A percentile compares a stretch with the other conserved stretches of the same genome.
phyloP scores from a whole-genome alignment of 2,113 vertebrate genomes.

The Centropristis striata region DNA sequence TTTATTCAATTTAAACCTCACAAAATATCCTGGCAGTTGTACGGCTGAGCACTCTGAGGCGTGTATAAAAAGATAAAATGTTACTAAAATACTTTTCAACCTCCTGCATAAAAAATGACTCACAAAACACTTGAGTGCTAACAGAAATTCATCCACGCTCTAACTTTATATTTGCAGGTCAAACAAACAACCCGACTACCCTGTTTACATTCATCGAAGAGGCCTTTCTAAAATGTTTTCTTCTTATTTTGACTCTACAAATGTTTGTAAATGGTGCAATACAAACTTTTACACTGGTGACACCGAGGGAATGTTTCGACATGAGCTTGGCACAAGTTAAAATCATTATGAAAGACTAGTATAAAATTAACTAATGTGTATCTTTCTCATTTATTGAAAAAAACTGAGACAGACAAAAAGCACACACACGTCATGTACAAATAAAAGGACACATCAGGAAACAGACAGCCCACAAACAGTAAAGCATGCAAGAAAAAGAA shows the following conservation, averaged over 20 bases:
- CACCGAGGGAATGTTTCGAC: slow-evolving; percentile 11
- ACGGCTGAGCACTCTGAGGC: slow-evolving; percentile 6
- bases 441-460: slow-evolving; percentile 15
- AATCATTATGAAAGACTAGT: slow-evolving; percentile 25
- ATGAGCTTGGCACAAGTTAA: not conserved
- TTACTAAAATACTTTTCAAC: not conserved
- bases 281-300: slow-evolving; percentile 14
- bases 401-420: slow-evolving; percentile 3
- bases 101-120: slow-evolving; percentile 5
- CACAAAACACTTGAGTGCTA: slow-evolving; percentile 32
- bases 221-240: slow-evolving; percentile 29
- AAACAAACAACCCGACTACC: slow-evolving; percentile 24
- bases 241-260: slow-evolving; percentile 49
- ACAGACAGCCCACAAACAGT: slow-evolving; percentile 8
- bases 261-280: slow-evolving; percentile 61
- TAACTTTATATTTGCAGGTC: slow-evolving; percentile 47
- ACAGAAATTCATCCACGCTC: slow-evolving; percentile 15
- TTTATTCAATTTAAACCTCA: slow-evolving; percentile 37
- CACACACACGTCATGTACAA: slow-evolving; percentile 12
- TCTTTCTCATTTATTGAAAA: not conserved
- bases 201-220: slow-evolving; percentile 51
- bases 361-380: not conserved
- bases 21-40: slow-evolving; percentile 5
- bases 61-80: slow-evolving; percentile 16
- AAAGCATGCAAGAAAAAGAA: not conserved